Evolutionary conservation across 2,113 vertebrate genomes (phyloP).

Genomic region (Dissostichus mawsoni): DNA sequence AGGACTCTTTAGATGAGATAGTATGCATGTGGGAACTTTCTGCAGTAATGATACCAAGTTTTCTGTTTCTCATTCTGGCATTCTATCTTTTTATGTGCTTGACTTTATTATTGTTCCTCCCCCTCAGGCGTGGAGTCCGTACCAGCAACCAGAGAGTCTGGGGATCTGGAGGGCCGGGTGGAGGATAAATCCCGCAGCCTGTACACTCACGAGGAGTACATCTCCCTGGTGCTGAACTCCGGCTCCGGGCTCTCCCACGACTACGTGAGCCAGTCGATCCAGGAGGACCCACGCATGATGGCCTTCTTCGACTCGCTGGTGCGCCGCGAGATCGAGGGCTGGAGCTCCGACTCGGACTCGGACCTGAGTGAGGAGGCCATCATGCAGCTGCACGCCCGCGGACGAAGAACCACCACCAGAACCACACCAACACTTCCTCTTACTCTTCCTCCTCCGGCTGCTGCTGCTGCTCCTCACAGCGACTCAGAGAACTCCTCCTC

Average conservation of each 20-base stretch:
- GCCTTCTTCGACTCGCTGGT: conserved; percentile 99
- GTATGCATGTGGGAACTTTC: too few relatives aligned
- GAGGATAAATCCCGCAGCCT: conserved; percentile 96
- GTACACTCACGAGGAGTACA: conserved; percentile 98
- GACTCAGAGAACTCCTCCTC: conserved; percentile 92
- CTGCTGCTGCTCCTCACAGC: conserved; percentile 65
- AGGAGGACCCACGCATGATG: conserved; percentile 99
- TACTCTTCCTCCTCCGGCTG: background rate
- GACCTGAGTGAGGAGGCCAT: conserved; percentile 96
- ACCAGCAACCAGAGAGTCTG: conserved; percentile 93
- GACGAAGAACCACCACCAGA: conserved; percentile 81
- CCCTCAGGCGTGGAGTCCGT: conserved; percentile 95
- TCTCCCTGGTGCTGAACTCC: conserved; percentile 97
- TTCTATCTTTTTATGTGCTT: too few relatives aligned
- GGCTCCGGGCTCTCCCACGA: conserved; percentile 97
- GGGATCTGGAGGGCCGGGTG: conserved; percentile 93
- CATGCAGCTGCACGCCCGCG: conserved; percentile 93
- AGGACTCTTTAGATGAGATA: too few relatives aligned
- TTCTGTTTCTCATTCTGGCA: too few relatives aligned
- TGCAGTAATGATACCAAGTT: too few relatives aligned
- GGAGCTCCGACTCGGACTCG: conserved; percentile 97
- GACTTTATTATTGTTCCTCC: too few relatives aligned
- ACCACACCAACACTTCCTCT: background rate
- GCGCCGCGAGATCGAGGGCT: conserved; percentile 96
- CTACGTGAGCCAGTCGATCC: conserved; percentile 97